Percentiles rank a stretch among this genome's conserved stretches.
Evolutionary conservation across 2,888 invertebrate genomes (phyloP).

Genomic region (Cantharis lateralis): DNA sequence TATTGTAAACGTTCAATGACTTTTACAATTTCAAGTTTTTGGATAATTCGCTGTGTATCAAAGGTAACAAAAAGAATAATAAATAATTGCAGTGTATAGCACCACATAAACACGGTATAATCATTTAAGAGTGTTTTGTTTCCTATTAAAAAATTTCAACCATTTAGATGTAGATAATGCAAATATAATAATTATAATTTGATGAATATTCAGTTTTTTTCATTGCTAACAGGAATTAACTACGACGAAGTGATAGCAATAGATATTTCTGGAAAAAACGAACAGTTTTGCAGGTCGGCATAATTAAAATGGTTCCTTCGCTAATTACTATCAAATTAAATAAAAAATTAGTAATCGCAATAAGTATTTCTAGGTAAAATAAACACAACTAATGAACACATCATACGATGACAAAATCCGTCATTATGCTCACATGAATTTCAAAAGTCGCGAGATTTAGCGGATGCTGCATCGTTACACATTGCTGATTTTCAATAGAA

Average conservation of each 20-base stretch:
- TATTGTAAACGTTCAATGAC: background rate
- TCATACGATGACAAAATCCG: conserved; percentile 1
- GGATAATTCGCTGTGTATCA: background rate
- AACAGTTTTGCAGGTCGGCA: background rate
- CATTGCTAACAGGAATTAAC: background rate
- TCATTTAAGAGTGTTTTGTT: background rate
- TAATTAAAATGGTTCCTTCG: background rate
- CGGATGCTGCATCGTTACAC: conserved; percentile 56
- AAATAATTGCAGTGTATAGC: background rate
- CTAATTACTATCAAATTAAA: background rate
- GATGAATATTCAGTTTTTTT: background rate
- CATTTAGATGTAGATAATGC: background rate
- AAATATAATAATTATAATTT: background rate
- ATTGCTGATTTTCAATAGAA: conserved; percentile 55
- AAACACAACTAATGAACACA: background rate
- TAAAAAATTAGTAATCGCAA: background rate
- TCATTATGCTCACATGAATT: conserved; percentile 7
- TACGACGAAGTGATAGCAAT: background rate
- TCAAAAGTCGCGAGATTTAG: conserved; percentile 31
- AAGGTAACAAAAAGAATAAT: background rate
- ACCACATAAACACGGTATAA: background rate
- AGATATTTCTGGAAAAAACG: background rate
- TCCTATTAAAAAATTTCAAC: background rate
- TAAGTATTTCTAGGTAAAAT: background rate
- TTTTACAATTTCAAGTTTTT: background rate